Evolutionary conservation across 2,888 invertebrate genomes (phyloP), one percentile per base, ranked within the genome.

Genomic region (Philhelius pedissequus): DNA sequence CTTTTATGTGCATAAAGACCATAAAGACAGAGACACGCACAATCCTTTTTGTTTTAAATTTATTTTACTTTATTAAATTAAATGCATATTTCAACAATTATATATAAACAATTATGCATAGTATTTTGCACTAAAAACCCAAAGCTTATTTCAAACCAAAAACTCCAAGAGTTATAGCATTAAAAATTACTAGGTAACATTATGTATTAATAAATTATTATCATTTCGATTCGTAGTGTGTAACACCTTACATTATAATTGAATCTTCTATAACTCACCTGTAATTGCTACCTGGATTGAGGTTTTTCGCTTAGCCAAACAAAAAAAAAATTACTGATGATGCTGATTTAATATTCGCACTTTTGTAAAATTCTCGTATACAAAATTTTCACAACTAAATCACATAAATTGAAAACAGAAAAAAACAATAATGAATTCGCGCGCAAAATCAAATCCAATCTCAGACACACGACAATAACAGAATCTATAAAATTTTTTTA

Each of bases 381-480:
- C n/a, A n/a, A 45, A 62, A 64, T 40, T 15, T 45, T 45, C 64
- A 64, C 64, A 64, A 64, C 32, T 13, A 48, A 64, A 45, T 64
- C 32, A 64, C 62, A 64, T n/a, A n/a, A n/a, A n/a, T n/a, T n/a
- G n/a, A n/a, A n/a, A n/a, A n/a, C n/a, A n/a, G n/a, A n/a, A n/a
- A n/a, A n/a, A n/a, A 64, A 25, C 38, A 5, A 20, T 4, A 18
- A 27, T 48, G n/a, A 48, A 3, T 64, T 64, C 32, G 30, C 64
- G 64, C 64, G 45, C 43, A 62, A 62, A 62, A 64, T n/a, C 22
- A 18, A 20, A 32, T 22, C 32, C 30, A 45, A 64, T n/a, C n/a
- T n/a, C n/a, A 3, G 8, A 48, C 45, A 43, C 45, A 30, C 27
- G 20, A 58, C 22, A 64, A 20, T n/a, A 25, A 15, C 22, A 38